These are phyloP conservation scores for Euphydryas editha DNA, from an alignment of 2,888 invertebrate genomes.

Conservation along the genomic window DNA sequence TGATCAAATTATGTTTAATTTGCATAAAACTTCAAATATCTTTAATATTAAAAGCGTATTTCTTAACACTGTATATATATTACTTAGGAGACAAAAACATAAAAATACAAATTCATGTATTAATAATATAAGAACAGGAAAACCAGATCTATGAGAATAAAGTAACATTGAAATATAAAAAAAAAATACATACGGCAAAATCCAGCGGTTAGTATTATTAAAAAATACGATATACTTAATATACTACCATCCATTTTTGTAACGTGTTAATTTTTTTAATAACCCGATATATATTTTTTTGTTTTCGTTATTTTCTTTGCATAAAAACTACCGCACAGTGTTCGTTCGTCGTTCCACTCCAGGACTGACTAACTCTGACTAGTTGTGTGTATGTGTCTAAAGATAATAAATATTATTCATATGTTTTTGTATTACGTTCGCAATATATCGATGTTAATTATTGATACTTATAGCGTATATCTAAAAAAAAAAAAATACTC, in stretches of 20 bases:
- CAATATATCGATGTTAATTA: background rate
- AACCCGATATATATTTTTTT: background rate
- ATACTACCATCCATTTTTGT: conserved; percentile 20
- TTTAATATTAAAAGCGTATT: too few species aligned
- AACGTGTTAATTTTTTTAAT: conserved; percentile 13
- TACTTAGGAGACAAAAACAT: background rate
- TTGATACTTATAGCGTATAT: background rate
- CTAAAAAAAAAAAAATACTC: background rate
- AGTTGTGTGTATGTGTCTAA: conserved; percentile 4
- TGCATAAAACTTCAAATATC: too few species aligned
- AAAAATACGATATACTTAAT: conserved; percentile 14
- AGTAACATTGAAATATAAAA: conserved; percentile 22
- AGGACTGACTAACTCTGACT: conserved; percentile 7
- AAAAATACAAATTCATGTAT: background rate
- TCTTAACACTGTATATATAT: too few species aligned
- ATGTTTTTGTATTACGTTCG: background rate
- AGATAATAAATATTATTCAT: background rate
- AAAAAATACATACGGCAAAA: conserved; percentile 32
- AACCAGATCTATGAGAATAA: conserved; percentile 9
- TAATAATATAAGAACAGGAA: conserved; percentile 10
- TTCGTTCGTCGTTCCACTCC: conserved; percentile 8
- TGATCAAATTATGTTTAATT: too few species aligned
- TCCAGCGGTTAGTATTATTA: conserved; percentile 29
- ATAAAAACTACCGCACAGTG: conserved; percentile 16
- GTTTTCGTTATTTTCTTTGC: conserved; percentile 5